Conservation (phyloP, 2,888 invertebrate genomes). For the Metalampra italica region DNA sequence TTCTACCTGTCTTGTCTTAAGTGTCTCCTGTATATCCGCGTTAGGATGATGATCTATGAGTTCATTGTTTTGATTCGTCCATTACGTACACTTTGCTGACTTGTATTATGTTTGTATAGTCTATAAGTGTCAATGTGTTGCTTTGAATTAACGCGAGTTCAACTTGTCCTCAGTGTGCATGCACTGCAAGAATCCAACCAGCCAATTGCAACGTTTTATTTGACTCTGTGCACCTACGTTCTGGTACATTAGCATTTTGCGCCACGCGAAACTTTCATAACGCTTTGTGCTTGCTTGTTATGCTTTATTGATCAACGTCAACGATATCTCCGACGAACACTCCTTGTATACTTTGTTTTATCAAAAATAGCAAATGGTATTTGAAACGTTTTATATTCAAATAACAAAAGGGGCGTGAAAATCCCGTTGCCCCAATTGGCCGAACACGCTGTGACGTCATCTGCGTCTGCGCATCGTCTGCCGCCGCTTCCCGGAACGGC, state of each 20-base stretch:
- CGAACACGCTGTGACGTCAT: conserved; percentile 58
- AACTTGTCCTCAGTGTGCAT: conserved; percentile 10
- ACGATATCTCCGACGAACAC: not conserved
- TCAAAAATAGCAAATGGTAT: no score
- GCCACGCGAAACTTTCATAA: conserved; percentile 16
- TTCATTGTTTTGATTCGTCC: no score
- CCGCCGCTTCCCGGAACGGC: conserved; percentile 67
- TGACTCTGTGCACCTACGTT: conserved; percentile 13
- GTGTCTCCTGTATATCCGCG: no score
- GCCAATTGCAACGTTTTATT: not conserved
- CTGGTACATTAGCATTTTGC: conserved; percentile 16
- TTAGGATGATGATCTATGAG: no score
- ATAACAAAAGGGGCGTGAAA: conserved; percentile 9
- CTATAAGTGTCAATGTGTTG: no score
- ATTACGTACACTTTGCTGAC: no score
- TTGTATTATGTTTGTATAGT: no score
- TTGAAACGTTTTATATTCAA: not conserved
- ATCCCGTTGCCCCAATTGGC: conserved; percentile 61
- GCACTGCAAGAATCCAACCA: no score
- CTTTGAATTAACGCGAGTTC: conserved; percentile 11
- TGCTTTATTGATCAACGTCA: conserved; percentile 7
- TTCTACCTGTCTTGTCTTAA: no score
- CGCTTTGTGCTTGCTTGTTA: conserved; percentile 1
- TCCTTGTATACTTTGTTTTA: no score
- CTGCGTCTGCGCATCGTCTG: conserved; percentile 67